Evolutionary conservation across 2,888 invertebrate genomes (phyloP).

Genomic region (Abrostola triplasia): DNA sequence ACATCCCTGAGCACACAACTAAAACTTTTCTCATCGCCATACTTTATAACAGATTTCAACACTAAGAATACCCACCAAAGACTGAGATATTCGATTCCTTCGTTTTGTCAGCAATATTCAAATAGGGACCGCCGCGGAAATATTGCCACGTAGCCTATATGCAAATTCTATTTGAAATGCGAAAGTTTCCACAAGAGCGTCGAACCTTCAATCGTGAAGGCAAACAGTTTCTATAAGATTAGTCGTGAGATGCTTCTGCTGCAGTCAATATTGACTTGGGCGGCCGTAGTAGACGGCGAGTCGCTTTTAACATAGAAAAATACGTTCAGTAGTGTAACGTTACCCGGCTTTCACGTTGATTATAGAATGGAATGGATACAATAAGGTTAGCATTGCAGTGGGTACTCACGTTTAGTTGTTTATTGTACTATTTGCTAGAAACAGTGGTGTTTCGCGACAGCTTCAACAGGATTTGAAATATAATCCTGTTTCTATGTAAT

Average conservation of each 20-base stretch:
- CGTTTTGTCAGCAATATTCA: conserved; percentile 82
- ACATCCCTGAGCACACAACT: conserved; percentile 38
- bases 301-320: conserved; percentile 50
- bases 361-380: conserved; percentile 36
- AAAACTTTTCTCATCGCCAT: conserved; percentile 41
- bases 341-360: conserved; percentile 50
- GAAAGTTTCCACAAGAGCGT: conserved; percentile 80
- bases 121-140: conserved; percentile 79
- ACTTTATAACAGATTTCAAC: conserved; percentile 49
- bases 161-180: conserved; percentile 84
- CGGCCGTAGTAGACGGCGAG: conserved; percentile 57
- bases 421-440: conserved; percentile 25
- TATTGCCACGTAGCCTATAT: conserved; percentile 83
- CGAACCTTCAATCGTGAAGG: conserved; percentile 81
- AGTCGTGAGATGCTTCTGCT: conserved; percentile 80
- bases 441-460: conserved; percentile 8
- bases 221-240: conserved; percentile 87
- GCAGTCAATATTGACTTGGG: conserved; percentile 81
- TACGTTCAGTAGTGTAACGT: conserved; percentile 44
- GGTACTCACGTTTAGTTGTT: conserved; percentile 32
- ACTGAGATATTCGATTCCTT: conserved; percentile 67
- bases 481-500: conserved; percentile 26
- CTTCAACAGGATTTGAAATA: conserved; percentile 23
- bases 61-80: conserved; percentile 46
- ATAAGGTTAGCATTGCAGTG: conserved; percentile 38